Base-by-base conservation (phyloP, 2,113 vertebrate genomes). In the Ceyx melanurus region DNA sequence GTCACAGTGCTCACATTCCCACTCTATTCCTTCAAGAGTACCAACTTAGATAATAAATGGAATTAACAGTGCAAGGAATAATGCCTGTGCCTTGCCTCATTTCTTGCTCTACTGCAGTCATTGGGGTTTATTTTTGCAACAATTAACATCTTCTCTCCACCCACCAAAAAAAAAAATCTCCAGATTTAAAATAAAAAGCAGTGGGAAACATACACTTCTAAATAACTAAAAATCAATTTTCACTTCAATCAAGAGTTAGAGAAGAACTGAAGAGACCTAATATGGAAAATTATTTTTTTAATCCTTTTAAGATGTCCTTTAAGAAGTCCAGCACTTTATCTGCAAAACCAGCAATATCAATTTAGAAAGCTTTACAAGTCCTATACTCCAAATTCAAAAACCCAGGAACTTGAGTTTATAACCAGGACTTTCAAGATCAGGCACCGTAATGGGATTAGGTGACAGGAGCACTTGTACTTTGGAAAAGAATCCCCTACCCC, bases 11-110 rank as follows among this genome's bases (percentile, higher is more conserved):
- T 94, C 73, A 65, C 79, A 85, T 76, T 83, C 86, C 82, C 73
- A 80, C 68, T 76, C 64, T 33, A 28, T 92, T 95, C 78, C 94
- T 95, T 57, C 82, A 70, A 79, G 65, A 97, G 74, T 68, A 94
- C 72, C 71, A 95, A 88, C 66, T 79, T 46, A 20, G 53, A 64
- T 28, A 75, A 88, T 67, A 92, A n/a, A 88, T 25, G 48, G 75
- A 92, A 82, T 66, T 81, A 95, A 88, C 72, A 96, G 95, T 64
- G 19, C 6, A 25, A 90, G 81, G 72, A 80, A 35, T 29, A 80
- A 87, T 1, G n/a, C 16, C 46, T 42, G 11, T 45, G 19, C 20
- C 33, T 65, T 45, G 45, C 50, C 48, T 50, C 8, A 3, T 66
- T n/a, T 72, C 73, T 81, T 68, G 26, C 43, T 78, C 91, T 91